Evolutionary conservation across 1,140 invertebrate species (phyloP), one percentile per base, ranked within the genome.

Genomic region (Papilio aristodemus): DNA sequence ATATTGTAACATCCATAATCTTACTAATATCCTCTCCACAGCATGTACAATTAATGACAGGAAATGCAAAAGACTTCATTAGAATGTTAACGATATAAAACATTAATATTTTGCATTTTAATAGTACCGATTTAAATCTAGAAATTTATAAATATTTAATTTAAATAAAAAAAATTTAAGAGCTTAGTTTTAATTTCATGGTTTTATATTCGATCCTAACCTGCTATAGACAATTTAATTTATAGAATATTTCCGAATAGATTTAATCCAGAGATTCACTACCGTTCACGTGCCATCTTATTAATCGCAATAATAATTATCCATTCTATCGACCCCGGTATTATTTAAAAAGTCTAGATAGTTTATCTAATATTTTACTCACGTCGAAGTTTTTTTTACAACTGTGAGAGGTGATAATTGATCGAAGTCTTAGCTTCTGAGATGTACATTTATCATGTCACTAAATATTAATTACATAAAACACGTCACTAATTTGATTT

Each of bases 1-100:
- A 75, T 79, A 78, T 76, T 80, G 79, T 80, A 81, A 74, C 80
- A 79, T 46, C 70, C 43, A 57, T 70, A 59, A 68, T 75, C 63
- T 72, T 67, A 64, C 25, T 58, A 54, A 54, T 54, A 54, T 58
- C 27, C 22, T 58, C 22, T 58, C 4, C 27, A 6, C 27, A 32
- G 6, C 27, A 32, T 58, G 8, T 14, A 58, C 25, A 58, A 9
- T 58, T 14, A 25, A 27, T 17, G 22, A 58, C 27, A 32, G 25
- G 27, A 58, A 58, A 58, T 58, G 13, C 27, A n/a, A 32, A 36
- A 58, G 14, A 58, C 57, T 58, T 58, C 8, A 50, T 50, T 25
- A 43, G 5, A 43, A 43, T 43, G 14, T 43, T 43, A 43, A 17
- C 41, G 19, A 25, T 54, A n/a, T 14, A 50, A 19, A 54, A 25